Evolutionary conservation across 2,888 invertebrate species (phyloP).

Genomic region (Carabus problematicus): DNA sequence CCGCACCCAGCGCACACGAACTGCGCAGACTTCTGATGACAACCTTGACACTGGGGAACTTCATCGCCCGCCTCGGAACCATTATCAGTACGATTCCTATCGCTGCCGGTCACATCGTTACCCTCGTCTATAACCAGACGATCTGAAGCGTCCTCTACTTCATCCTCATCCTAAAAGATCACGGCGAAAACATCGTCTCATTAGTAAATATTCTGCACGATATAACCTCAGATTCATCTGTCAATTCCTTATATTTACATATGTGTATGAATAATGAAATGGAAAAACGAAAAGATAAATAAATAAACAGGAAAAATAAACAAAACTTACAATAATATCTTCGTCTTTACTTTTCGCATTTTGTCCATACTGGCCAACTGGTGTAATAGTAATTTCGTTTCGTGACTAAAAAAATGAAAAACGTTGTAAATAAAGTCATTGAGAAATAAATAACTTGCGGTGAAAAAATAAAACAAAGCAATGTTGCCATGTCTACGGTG

Average conservation of each 20-base stretch:
- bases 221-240: constrained; percentile 41
- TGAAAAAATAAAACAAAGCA: no score
- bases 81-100: constrained; percentile 53
- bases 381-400: constrained; percentile 69
- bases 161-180: constrained; percentile 58
- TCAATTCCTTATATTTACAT: constrained; percentile 19
- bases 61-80: constrained; percentile 60
- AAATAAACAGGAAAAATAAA: constrained; percentile 1
- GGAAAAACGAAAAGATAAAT: neutral
- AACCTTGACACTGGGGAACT: constrained; percentile 85
- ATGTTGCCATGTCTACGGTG: no score
- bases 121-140: constrained; percentile 68
- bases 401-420: constrained; percentile 59
- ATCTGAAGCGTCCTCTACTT: constrained; percentile 70
- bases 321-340: constrained; percentile 36
- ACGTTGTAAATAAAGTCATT: neutral
- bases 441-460: no score
- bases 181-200: neutral
- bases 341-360: constrained; percentile 32
- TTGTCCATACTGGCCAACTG: constrained; percentile 59
- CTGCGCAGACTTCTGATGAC: constrained; percentile 80
- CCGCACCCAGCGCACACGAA: constrained; percentile 91
- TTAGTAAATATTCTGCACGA: neutral
- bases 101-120: constrained; percentile 57
- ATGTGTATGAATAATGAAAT: constrained; percentile 13